Evolutionary conservation across 2,113 vertebrate species (phyloP).

Genomic region (Elachura formosa): DNA sequence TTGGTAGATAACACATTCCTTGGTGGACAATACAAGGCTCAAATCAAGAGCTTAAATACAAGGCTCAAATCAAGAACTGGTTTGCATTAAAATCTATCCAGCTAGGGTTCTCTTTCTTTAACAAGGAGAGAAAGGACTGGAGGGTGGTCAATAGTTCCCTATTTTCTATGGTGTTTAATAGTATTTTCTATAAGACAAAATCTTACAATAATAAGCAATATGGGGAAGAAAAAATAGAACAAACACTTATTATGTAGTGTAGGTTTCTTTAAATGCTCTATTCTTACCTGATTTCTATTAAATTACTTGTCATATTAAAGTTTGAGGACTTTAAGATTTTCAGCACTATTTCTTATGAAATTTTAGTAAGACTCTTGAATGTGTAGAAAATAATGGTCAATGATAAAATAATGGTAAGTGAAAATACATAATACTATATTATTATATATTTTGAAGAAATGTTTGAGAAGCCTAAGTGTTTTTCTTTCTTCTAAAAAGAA

Average conservation of each 20-base stretch:
- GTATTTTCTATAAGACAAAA: not conserved
- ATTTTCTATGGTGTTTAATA: not conserved
- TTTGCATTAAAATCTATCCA: not conserved
- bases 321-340: not conserved
- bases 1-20: too few relatives aligned
- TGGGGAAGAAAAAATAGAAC: accelerated
- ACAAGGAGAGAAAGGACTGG: not conserved
- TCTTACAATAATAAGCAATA: not conserved
- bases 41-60: too few relatives aligned
- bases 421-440: too few relatives aligned
- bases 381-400: not conserved
- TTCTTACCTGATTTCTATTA: not conserved
- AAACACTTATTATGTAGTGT: not conserved
- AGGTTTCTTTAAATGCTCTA: not conserved
- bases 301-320: not conserved
- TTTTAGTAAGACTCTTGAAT: not conserved
- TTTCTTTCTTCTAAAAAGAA: not conserved
- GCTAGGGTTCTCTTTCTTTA: not conserved
- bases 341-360: not conserved
- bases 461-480: not conserved
- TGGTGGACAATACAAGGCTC: too few relatives aligned
- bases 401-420: too few relatives aligned
- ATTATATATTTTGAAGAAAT: not conserved
- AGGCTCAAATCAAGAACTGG: not conserved
- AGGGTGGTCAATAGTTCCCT: not conserved